Evolutionary conservation across 2,113 vertebrate genomes (phyloP).

Genomic region (Bubo scandiacus): DNA sequence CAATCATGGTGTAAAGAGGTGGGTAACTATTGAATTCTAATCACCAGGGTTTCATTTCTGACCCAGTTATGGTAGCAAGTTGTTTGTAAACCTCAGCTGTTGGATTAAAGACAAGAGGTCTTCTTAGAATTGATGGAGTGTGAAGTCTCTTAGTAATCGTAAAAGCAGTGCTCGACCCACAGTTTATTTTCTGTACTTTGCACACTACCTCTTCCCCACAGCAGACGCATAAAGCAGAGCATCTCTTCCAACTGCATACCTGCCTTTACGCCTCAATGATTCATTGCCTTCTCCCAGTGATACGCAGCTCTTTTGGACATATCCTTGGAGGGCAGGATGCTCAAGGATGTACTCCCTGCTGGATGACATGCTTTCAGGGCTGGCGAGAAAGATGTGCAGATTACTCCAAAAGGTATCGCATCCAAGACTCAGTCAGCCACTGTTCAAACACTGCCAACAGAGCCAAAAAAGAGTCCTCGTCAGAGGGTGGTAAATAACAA

Average conservation of each 20-base stretch:
- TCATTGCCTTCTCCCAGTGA: not conserved
- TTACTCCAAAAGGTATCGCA: not conserved
- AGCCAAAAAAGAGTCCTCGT: not conserved
- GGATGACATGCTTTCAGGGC: not conserved
- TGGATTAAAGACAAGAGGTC: not conserved
- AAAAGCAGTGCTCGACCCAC: not conserved
- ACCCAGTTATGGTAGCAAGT: not conserved
- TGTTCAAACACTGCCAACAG: not conserved
- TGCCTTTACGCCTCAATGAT: not conserved
- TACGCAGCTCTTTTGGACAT: not conserved
- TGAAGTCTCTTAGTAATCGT: not conserved
- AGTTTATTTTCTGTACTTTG: not conserved
- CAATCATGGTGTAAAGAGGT: not conserved
- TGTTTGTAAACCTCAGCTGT: not conserved
- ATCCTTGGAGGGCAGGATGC: not conserved
- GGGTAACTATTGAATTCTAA: not conserved
- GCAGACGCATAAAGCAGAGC: not conserved
- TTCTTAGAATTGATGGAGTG: not conserved
- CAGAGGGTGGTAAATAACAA: not conserved
- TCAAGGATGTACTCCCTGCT: not conserved
- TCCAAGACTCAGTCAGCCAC: not conserved
- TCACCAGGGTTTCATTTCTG: not conserved
- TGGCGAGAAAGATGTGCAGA: not conserved
- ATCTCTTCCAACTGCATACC: not conserved
- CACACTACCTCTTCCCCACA: not conserved